Base-by-base conservation (phyloP, 2,113 vertebrate species). In the Cisticola juncidis region DNA sequence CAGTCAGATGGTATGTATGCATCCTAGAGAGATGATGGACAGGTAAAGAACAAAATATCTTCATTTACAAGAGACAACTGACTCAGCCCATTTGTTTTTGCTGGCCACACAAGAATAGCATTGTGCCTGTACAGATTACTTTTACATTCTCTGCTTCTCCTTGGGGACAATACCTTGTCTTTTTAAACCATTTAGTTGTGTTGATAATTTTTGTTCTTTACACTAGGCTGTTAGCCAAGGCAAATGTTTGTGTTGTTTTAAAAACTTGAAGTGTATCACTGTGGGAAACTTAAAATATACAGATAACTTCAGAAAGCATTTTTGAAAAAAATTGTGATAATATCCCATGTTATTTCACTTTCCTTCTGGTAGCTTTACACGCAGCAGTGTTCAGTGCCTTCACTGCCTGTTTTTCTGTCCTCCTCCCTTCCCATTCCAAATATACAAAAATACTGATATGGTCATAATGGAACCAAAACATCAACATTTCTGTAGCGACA, bases 251-350 rank as follows among this genome's bases (percentile, higher is more conserved):
- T 95, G 88, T 94, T 97, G 95, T 97, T 97, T 96, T 94, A 96
- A 97, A 98, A 97, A 96, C 96, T 92, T 94, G 64, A 95, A 95
- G 94, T 92, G 83, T 97, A 94, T 97, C 97, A 92, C 97, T 96
- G 97, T 97, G 98, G 97, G 97, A 98, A 97, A 97, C 94, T 95
- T 84, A 87, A 94, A 97, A 97, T 95, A 97, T 71, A 97, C 97
- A 97, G 97, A 97, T 97, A 97, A 96, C 85, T 96, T 95, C 95
- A 97, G 95, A 96, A 96, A 96, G 86, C 80, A 92, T 96, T 96
- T 95, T 62, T 85, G 61, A 69, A 73, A 69, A 91, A 83, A 86
- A 29, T 9, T 87, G 90, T 93, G 95, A 95, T 95, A 96, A 96
- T 94, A 94, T 45, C 47, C 84, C 54, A 44, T 86, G 70, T 90